Evolutionary conservation across 2,797 vertebrate genomes (phyloP).

Genomic region (Hippocampus kuda): DNA sequence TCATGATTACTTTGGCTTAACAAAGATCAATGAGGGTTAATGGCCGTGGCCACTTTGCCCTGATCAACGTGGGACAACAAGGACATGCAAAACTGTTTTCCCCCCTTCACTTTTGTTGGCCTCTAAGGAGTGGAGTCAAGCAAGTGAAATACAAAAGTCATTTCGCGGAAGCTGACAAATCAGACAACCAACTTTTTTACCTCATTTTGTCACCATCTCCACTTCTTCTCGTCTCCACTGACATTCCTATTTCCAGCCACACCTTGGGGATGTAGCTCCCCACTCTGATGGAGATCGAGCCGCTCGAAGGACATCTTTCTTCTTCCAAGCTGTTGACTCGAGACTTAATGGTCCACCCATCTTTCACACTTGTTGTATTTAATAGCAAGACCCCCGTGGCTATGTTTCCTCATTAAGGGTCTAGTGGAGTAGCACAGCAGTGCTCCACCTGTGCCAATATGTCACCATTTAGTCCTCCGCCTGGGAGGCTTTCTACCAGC

Average conservation of each 20-base stretch:
- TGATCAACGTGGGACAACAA: slow-evolving; percentile 32
- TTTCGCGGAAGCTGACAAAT: background rate
- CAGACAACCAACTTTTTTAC: background rate
- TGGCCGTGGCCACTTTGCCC: slow-evolving; percentile 42
- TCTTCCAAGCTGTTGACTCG: slow-evolving; percentile 21
- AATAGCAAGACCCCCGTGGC: slow-evolving; percentile 50
- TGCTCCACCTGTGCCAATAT: slow-evolving; percentile 36
- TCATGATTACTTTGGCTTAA: slow-evolving; percentile 38
- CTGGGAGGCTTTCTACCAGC: slow-evolving; percentile 18
- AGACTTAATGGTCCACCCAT: slow-evolving; percentile 26
- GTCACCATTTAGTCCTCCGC: slow-evolving; percentile 44
- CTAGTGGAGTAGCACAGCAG: slow-evolving; percentile 30
- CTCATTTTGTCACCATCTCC: background rate
- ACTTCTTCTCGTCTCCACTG: background rate
- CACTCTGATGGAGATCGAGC: slow-evolving; percentile 40
- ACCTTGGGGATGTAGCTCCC: slow-evolving; percentile 39
- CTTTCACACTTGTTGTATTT: slow-evolving; percentile 50
- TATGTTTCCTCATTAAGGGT: slow-evolving; percentile 50
- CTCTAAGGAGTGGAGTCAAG: background rate
- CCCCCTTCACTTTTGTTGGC: background rate
- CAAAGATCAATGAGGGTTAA: slow-evolving; percentile 41
- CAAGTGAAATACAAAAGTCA: background rate
- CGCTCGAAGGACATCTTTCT: slow-evolving; percentile 24
- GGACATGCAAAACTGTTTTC: slow-evolving; percentile 11
- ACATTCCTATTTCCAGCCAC: slow-evolving; percentile 29